Conservation (phyloP, 2,888 invertebrate species). For the Tigriopus californicus region DNA sequence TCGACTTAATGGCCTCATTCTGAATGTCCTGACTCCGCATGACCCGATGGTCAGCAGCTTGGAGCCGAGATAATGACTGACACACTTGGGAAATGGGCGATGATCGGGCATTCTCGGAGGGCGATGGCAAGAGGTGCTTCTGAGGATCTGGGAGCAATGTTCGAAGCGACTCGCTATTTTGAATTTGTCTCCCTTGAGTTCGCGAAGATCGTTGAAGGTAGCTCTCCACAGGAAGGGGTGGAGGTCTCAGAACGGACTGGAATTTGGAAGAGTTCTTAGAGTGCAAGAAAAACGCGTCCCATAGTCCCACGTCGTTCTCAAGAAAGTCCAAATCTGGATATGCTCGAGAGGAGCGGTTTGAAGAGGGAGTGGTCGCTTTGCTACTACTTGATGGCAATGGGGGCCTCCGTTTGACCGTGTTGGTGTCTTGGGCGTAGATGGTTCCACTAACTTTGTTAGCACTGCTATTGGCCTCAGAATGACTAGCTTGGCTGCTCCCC, state of each 20-base stretch:
- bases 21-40: not conserved
- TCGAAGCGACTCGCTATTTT: not conserved
- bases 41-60: not conserved
- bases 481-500: too few relatives aligned
- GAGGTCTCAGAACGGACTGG: not conserved
- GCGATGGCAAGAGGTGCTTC: not conserved
- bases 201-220: too few relatives aligned
- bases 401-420: not conserved
- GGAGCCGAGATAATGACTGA: not conserved
- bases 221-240: not conserved
- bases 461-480: not conserved
- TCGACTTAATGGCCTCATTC: not conserved
- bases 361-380: not conserved
- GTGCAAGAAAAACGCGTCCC: conserved; percentile 2
- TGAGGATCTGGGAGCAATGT: not conserved
- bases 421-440: not conserved
- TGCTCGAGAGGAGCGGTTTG: too few relatives aligned
- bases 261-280: conserved; percentile 1
- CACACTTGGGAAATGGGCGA: conserved; percentile 4
- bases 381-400: not conserved
- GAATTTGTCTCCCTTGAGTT: too few relatives aligned
- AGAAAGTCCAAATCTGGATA: conserved; percentile 5
- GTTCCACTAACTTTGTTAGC: not conserved
- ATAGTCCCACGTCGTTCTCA: conserved; percentile 5
- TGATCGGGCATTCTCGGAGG: not conserved